Base-by-base conservation (phyloP, 2,797 vertebrate genomes). In the Esox masquinongy region DNA sequence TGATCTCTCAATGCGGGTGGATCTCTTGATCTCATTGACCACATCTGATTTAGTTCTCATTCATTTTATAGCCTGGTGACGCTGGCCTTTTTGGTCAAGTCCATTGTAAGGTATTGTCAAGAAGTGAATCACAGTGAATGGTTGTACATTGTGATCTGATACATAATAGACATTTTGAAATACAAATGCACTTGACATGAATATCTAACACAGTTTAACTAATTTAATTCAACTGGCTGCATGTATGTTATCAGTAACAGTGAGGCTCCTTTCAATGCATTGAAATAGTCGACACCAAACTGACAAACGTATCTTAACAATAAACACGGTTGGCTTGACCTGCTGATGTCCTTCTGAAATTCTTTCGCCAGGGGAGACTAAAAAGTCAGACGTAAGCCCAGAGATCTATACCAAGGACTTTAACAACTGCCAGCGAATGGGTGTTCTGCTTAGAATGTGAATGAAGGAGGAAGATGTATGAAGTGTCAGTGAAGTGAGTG, bases 321-420 rank as follows among this genome's bases (percentile, higher is more conserved):
- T 34, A 79, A 86, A 82, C 74, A 74, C 66, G 19, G 36, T 47
- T 50, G 53, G 64, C 80, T 83, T 79, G 85, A 89, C 86, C 87
- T 80, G 80, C 75, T 19, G 70, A 59, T 88, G 88, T 88, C 87
- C 87, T 88, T 82, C 68, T 68, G 43, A 56, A 72, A 50, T 68
- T 29, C 61, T n/a, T 43, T 43, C 14, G n/a, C 36, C n/a, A 51
- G 34, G 61, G 67, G 67, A 39, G 73, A 90, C 81, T 82, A 85
- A 87, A 85, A 85, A 90, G 85, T 84, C 81, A 82, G 84, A 83
- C 74, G 3, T 84, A 86, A 81, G 86, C 79, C 59, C 51, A 15
- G 56, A 76, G 82, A 89, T 88, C 86, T 81, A 87, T 85, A 82
- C 81, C 77, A 78, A 84, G 85, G 39, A 82, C 85, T 86, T 88